Evolutionary conservation across 2,113 vertebrate species (phyloP).

Genomic region (Ploceus nigricollis): DNA sequence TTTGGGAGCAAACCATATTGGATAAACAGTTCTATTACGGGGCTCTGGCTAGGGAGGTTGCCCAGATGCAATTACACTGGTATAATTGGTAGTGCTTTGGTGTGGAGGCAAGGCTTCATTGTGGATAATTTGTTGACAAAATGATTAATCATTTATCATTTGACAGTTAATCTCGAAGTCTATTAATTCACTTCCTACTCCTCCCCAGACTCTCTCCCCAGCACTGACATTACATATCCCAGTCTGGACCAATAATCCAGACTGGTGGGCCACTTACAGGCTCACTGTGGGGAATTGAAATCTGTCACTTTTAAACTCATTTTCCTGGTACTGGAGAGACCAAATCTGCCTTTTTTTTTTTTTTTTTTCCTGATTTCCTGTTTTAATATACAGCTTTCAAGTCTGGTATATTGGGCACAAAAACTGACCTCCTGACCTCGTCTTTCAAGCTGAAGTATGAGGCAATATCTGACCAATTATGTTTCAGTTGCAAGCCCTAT

Average conservation of each 20-base stretch:
- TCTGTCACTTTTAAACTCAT: not conserved
- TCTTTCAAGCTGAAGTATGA: slow-evolving; percentile 42
- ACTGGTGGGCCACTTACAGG: not conserved
- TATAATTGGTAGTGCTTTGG: slow-evolving; percentile 54
- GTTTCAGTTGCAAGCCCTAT: slow-evolving; percentile 8
- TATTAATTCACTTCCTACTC: slow-evolving; percentile 39
- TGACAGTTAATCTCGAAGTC: slow-evolving; percentile 38
- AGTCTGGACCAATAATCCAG: not conserved
- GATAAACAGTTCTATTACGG: slow-evolving; percentile 50
- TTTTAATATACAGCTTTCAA: slow-evolving; percentile 24
- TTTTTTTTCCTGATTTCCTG: not conserved
- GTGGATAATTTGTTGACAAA: slow-evolving; percentile 65
- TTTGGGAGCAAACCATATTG: slow-evolving; percentile 44
- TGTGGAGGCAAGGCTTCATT: slow-evolving; percentile 48
- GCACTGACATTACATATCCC: not conserved
- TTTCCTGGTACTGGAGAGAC: not conserved
- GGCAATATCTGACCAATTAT: slow-evolving; percentile 66
- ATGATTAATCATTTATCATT: slow-evolving; percentile 65
- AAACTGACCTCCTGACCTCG: not conserved
- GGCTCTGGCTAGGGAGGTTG: slow-evolving; percentile 29
- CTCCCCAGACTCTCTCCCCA: not conserved
- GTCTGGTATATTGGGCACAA: not conserved
- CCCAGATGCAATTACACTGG: slow-evolving; percentile 42
- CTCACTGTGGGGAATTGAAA: not conserved
- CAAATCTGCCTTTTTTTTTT: not conserved